Evolutionary conservation across 2,113 vertebrate species (phyloP), one percentile per base, ranked within the genome.

Genomic region (Thunnus maccoyii): DNA sequence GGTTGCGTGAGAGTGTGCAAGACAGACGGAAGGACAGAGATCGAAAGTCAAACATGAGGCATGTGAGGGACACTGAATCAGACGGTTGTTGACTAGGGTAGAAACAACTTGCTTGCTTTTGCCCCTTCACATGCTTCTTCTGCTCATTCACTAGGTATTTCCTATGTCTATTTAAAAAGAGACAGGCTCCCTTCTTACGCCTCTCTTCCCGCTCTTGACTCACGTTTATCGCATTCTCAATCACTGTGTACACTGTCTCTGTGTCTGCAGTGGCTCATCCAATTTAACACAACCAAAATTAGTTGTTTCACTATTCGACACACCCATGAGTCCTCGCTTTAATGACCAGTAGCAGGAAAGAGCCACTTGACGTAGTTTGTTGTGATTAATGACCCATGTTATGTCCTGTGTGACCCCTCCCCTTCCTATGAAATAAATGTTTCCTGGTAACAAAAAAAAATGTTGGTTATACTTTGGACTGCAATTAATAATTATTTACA

Each of bases 91-190:
- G 48, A 20, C 63, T 11, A 1, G 15, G 1, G n/a, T 60, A 25
- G 69, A 41, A 20, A 63, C 71, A 83, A 76, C 79, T 27, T 9
- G 60, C 32, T 32, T 32, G 20, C n/a, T 62, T 81, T 72, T n/a
- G 32, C 22, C 72, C 52, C 52, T 41, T 47, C 60, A 15, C 72
- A 18, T 30, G 1, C 68, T 58, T 50, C 18, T 71, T 36, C 44
- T 17, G 16, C 80, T 83, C 63, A 79, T 79, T 84, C 80, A 76
- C 47, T 57, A 68, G 77, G 74, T 72, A 71, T 88, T 90, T 91
- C 83, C 83, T 86, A 22, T 14, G 27, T 88, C 36, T 77, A 27
- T 78, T 78, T 72, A n/a, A 75, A 82, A 78, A 67, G 47, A 78
- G 83, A 78, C 79, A 36, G 0, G 20, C 56, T 41, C 18, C 60